phyloP scores from a whole-genome alignment of 2,797 vertebrate genomes.

The Philypnodon macrostomus region DNA sequence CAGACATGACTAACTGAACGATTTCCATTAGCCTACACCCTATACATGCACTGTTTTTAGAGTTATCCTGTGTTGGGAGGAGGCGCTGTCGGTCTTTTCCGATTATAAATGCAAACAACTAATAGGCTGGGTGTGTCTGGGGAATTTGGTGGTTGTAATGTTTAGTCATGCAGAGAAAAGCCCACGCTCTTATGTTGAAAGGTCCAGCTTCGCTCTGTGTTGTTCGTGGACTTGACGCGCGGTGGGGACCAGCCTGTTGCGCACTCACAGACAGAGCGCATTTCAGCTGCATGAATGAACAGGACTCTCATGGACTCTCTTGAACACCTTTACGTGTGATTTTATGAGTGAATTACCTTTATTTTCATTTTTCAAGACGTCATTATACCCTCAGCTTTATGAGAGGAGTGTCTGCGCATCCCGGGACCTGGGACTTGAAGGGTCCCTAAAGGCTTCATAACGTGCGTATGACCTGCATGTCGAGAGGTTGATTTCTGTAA shows the following conservation, averaged over 20 bases:
- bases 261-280: conserved; percentile 28
- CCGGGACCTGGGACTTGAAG: conserved; percentile 23
- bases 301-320: conserved; percentile 10
- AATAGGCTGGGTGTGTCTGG: too few relatives aligned
- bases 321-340: neutral
- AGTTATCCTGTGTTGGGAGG: too few relatives aligned
- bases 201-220: neutral
- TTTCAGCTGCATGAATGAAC: conserved; percentile 9
- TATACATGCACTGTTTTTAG: too few relatives aligned
- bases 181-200: conserved; percentile 51
- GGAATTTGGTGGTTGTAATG: too few relatives aligned
- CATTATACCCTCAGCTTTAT: neutral
- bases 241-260: conserved; percentile 40
- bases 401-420: conserved; percentile 30
- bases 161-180: too few relatives aligned
- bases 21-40: too few relatives aligned
- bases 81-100: too few relatives aligned
- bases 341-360: conserved; percentile 17
- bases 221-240: conserved; percentile 7
- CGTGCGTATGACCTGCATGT: neutral
- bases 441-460: conserved; percentile 20
- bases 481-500: neutral
- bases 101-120: too few relatives aligned
- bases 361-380: neutral
- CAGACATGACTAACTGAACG: too few relatives aligned